Percentiles rank a stretch among this genome's conserved stretches.
These are phyloP conservation scores for Platorchestia sp. DNA, from an alignment of 1,140 invertebrate genomes.

Conservation along the genomic window DNA sequence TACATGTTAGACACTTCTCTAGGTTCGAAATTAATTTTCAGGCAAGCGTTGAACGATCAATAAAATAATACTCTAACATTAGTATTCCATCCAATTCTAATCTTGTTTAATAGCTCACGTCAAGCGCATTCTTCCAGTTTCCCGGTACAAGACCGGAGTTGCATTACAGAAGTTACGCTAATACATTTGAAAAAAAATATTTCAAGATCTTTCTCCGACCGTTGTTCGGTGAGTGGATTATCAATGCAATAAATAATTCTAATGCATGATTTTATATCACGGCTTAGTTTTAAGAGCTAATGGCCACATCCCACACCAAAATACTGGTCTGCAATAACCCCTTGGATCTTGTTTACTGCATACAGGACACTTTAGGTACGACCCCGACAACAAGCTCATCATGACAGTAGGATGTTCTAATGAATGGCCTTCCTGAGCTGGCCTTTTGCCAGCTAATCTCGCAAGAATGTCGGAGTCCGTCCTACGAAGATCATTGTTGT, in stretches of 20 bases:
- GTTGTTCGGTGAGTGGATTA: background rate
- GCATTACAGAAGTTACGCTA: background rate
- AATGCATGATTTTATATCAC: background rate
- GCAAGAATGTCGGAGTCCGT: background rate
- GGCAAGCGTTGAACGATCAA: background rate
- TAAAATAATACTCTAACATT: background rate
- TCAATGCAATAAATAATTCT: background rate
- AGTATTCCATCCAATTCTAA: background rate
- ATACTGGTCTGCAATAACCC: conserved; percentile 9
- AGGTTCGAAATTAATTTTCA: background rate
- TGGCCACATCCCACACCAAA: conserved; percentile 21
- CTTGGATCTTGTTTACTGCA: conserved; percentile 29
- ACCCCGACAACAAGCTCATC: conserved; percentile 17
- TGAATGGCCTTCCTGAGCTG: background rate
- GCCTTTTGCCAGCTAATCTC: background rate
- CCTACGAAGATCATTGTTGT: background rate
- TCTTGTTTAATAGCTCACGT: background rate
- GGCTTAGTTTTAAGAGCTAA: conserved; percentile 22
- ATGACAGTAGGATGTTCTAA: conserved; percentile 21
- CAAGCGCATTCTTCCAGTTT: background rate
- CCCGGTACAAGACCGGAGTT: background rate
- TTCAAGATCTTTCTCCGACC: background rate
- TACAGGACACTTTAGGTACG: conserved; percentile 2
- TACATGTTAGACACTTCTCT: background rate
- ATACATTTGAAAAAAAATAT: background rate